Conservation (phyloP, 2,797 vertebrate genomes). For the Artibeus lituratus region DNA sequence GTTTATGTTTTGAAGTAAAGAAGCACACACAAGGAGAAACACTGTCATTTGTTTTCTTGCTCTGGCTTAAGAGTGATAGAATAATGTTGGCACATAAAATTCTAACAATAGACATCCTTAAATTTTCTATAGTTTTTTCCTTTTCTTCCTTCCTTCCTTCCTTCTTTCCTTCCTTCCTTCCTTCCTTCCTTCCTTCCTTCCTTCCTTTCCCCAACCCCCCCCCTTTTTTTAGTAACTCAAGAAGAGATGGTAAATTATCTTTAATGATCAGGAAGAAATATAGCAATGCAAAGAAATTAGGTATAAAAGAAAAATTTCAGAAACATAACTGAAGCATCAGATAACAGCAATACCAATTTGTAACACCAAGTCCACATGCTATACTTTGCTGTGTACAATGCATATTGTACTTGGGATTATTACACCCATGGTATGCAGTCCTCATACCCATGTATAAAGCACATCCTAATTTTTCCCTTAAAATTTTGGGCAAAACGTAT, state of each 20-base stretch:
- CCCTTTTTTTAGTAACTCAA: background rate
- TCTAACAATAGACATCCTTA: background rate
- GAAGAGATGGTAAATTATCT: background rate
- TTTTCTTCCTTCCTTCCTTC: no score
- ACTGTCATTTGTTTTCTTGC: background rate
- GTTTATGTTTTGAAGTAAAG: background rate
- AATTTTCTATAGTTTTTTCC: background rate
- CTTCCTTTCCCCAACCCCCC: no score
- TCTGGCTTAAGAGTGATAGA: background rate
- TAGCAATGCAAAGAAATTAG: background rate
- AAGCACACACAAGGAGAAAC: background rate
- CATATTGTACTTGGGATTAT: no score
- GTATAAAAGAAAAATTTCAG: background rate
- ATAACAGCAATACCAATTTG: constrained; percentile 32
- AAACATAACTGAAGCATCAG: constrained; percentile 40
- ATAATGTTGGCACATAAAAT: background rate
- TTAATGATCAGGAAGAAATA: background rate
- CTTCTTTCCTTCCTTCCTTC: no score
- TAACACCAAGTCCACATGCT: background rate
- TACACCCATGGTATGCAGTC: no score
- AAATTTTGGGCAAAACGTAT: no score
- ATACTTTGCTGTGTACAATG: no score
- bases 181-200: no score
- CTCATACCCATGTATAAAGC: no score
- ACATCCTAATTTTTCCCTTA: no score